Conservation (phyloP, 2,888 invertebrate genomes). For the Petrolisthes manimaculis region DNA sequence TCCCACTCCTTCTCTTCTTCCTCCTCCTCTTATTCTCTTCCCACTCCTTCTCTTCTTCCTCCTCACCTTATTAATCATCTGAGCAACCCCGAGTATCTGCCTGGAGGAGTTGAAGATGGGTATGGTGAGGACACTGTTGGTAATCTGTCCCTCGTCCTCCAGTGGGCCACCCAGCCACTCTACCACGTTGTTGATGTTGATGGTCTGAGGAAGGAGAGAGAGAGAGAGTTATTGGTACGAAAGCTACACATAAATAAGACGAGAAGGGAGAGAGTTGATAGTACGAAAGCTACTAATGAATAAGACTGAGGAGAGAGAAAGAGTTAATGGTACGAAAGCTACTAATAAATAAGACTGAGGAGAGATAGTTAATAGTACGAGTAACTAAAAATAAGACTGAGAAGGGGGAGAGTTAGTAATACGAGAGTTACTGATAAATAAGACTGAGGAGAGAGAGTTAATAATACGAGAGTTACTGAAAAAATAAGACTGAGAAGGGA, state of each 20-base stretch:
- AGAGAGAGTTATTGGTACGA: too few species aligned
- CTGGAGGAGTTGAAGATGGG: slow-evolving; percentile 92
- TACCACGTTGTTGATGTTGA: slow-evolving; percentile 90
- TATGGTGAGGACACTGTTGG: slow-evolving; percentile 88
- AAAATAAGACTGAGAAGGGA: slow-evolving; percentile 72
- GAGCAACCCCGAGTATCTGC: slow-evolving; percentile 90
- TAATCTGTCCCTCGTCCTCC: slow-evolving; percentile 77
- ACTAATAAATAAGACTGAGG: too few species aligned
- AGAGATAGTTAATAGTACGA: too few species aligned
- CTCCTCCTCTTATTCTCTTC: neutral
- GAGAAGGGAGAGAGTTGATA: neutral
- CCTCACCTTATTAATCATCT: slow-evolving; percentile 87
- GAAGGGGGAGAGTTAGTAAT: too few species aligned
- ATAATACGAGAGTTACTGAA: too few species aligned
- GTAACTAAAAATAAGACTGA: neutral
- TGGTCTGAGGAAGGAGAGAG: slow-evolving; percentile 73
- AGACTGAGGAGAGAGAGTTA: too few species aligned
- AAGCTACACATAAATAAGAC: too few species aligned
- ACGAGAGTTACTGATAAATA: too few species aligned
- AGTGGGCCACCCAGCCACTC: slow-evolving; percentile 80
- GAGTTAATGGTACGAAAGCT: too few species aligned
- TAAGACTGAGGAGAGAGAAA: too few species aligned
- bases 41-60: neutral
- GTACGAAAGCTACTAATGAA: too few species aligned
- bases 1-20: neutral